phyloP scores from a whole-genome alignment of 2,797 vertebrate species.

The Tolypeutes matacus region DNA sequence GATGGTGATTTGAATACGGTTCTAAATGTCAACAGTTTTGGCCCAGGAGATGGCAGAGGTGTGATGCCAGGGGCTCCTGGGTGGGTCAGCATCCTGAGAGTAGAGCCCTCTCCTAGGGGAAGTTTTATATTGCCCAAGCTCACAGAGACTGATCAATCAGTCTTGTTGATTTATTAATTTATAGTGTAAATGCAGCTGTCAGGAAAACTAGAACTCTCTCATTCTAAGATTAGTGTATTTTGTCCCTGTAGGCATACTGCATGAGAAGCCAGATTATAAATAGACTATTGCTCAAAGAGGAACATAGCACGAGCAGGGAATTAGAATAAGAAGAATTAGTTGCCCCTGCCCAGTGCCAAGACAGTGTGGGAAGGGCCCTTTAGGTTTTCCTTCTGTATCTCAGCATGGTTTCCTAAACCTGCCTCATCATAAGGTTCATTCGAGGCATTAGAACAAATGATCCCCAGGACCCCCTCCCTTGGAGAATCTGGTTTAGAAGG shows the following conservation, averaged over 20 bases:
- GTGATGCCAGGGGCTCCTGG: neutral
- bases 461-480: neutral
- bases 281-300: slow-evolving; percentile 49
- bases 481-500: neutral
- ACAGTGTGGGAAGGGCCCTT: neutral
- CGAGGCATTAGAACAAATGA: neutral
- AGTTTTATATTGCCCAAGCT: neutral
- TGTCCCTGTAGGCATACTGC: neutral
- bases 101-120: neutral
- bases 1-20: neutral
- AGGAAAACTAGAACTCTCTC: slow-evolving; percentile 12
- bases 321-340: slow-evolving; percentile 49
- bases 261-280: slow-evolving; percentile 66
- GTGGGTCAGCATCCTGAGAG: neutral
- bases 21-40: neutral
- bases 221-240: neutral
- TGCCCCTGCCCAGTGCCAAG: neutral
- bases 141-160: neutral
- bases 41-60: neutral
- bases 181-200: slow-evolving; percentile 43
- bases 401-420: neutral
- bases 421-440: neutral
- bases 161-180: slow-evolving; percentile 51
- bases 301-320: neutral
- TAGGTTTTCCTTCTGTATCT: neutral